These are phyloP conservation scores for Julus scanicus DNA, from an alignment of 2,888 invertebrate genomes.

Conservation along the genomic window DNA sequence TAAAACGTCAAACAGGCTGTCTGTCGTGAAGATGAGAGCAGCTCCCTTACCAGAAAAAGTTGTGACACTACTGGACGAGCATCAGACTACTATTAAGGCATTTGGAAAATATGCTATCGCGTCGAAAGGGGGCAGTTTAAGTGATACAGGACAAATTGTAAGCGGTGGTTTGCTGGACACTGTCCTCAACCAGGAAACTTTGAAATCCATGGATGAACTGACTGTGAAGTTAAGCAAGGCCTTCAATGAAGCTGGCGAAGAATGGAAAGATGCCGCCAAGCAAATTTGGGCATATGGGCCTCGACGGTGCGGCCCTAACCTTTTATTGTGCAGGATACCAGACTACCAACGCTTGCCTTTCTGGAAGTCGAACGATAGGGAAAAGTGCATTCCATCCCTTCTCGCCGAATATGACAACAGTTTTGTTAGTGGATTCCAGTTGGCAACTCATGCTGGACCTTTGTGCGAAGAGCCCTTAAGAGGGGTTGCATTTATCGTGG, in stretches of 20 bases:
- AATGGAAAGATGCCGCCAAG: conserved; percentile 69
- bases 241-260: conserved; percentile 72
- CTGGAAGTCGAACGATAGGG: conserved; percentile 68
- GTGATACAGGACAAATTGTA: not conserved
- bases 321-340: conserved; percentile 82
- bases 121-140: conserved; percentile 29
- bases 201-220: conserved; percentile 64
- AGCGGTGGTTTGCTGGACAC: not conserved
- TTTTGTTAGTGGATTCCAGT: conserved; percentile 86
- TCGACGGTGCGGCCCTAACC: conserved; percentile 86
- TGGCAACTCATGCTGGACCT: conserved; percentile 89
- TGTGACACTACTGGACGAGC: conserved; percentile 77
- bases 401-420: conserved; percentile 71
- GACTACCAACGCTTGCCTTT: conserved; percentile 74
- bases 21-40: conserved; percentile 79
- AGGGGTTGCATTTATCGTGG: conserved; percentile 91
- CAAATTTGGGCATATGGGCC: conserved; percentile 95
- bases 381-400: conserved; percentile 57
- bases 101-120: conserved; percentile 70
- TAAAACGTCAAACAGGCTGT: conserved; percentile 78
- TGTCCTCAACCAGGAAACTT: conserved; percentile 46
- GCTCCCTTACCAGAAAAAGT: conserved; percentile 79
- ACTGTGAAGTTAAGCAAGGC: conserved; percentile 73
- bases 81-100: conserved; percentile 77
- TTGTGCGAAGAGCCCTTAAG: conserved; percentile 97